Percentiles rank a stretch among this genome's conserved stretches.
phyloP scores from a whole-genome alignment of 2,888 invertebrate species.

The Tridacna gigas region DNA sequence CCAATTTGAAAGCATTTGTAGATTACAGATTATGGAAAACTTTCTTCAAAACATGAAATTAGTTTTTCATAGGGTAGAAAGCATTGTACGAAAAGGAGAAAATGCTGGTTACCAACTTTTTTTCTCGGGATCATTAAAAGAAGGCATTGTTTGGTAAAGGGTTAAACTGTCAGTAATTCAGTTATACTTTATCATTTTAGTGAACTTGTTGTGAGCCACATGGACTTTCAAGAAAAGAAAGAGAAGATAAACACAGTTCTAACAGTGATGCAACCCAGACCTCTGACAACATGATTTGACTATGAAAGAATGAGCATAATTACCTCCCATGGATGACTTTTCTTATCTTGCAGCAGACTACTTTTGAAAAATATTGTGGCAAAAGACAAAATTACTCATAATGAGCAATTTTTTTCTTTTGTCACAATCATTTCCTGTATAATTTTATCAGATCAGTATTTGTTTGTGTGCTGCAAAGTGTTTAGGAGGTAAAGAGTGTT shows the following conservation, averaged over 20 bases:
- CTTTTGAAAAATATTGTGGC: background rate
- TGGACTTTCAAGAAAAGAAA: slow-evolving; percentile 79
- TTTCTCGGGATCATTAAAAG: too few species aligned
- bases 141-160: too few species aligned
- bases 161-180: too few species aligned
- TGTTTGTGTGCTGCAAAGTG: background rate
- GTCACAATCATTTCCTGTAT: background rate
- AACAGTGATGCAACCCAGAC: slow-evolving; percentile 73
- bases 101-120: too few species aligned
- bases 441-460: background rate
- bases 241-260: slow-evolving; percentile 72
- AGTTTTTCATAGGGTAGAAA: too few species aligned
- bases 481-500: too few species aligned
- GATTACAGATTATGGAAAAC: too few species aligned
- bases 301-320: background rate
- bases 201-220: slow-evolving; percentile 81
- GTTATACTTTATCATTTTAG: slow-evolving; percentile 66
- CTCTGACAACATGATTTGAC: slow-evolving; percentile 69
- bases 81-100: too few species aligned
- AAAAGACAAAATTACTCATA: background rate
- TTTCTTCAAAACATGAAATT: too few species aligned
- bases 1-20: too few species aligned
- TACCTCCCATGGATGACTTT: background rate
- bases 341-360: background rate
- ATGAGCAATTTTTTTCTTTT: slow-evolving; percentile 3